These are phyloP conservation scores for Pseudomyrmex gracilis DNA, from an alignment of 1,140 invertebrate genomes.

Conservation along the genomic window DNA sequence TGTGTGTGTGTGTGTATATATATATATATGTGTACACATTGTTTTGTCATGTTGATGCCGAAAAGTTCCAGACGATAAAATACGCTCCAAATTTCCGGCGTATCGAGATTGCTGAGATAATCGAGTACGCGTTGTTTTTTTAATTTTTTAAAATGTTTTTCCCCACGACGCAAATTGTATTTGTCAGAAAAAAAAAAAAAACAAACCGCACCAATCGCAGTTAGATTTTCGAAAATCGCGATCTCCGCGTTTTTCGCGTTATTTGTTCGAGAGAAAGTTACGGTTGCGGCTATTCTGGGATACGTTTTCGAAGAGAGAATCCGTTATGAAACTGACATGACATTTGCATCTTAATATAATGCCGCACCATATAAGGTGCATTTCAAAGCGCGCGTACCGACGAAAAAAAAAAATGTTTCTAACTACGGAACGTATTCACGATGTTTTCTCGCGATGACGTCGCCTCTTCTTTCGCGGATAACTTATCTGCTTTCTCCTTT, in stretches of 20 bases:
- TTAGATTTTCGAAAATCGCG: conserved; percentile 3
- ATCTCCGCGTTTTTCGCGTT: conserved; percentile 27
- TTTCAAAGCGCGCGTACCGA: conserved; percentile 34
- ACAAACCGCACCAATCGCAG: too few relatives aligned
- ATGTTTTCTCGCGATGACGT: conserved; percentile 33
- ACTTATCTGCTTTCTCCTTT: neutral
- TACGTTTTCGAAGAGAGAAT: conserved; percentile 34
- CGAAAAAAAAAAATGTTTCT: conserved; percentile 39
- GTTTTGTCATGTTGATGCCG: conserved; percentile 26
- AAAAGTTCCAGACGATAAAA: conserved; percentile 12
- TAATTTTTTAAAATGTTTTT: neutral
- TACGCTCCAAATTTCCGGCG: conserved; percentile 19
- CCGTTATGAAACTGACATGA: conserved; percentile 72
- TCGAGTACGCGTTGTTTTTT: neutral
- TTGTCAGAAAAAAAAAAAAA: neutral
- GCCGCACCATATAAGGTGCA: conserved; percentile 42
- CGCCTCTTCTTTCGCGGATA: conserved; percentile 22
- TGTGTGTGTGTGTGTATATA: too few relatives aligned
- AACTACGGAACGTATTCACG: conserved; percentile 2
- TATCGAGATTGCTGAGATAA: conserved; percentile 26
- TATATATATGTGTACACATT: conserved; percentile 27
- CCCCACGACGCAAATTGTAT: neutral
- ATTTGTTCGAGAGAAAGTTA: conserved; percentile 61
- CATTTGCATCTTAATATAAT: conserved; percentile 76
- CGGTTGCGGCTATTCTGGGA: conserved; percentile 47